phyloP scores from a whole-genome alignment of 2,113 vertebrate genomes.

The Crocuta crocuta region DNA sequence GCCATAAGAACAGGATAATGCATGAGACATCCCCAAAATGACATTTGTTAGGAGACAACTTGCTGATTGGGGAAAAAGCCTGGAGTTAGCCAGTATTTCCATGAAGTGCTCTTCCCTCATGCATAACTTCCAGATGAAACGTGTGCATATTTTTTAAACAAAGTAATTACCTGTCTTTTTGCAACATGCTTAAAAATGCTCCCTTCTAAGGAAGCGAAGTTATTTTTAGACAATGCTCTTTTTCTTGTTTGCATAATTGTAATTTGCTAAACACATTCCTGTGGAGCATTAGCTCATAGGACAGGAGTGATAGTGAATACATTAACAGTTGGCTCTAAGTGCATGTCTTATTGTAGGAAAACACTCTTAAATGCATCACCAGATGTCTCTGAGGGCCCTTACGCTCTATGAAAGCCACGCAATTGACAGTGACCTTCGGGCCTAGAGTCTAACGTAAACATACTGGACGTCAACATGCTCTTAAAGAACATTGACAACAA shows the following conservation, averaged over 20 bases:
- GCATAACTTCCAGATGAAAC: background rate
- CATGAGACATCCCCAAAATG: background rate
- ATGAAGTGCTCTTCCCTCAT: background rate
- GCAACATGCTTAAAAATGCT: background rate
- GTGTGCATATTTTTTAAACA: background rate
- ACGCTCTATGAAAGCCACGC: background rate
- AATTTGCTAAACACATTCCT: conserved; percentile 27
- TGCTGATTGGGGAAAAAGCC: background rate
- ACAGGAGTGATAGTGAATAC: background rate
- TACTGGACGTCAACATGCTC: background rate
- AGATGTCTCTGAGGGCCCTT: background rate
- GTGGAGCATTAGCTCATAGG: background rate
- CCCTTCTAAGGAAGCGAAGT: conserved; percentile 43
- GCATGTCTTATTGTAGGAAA: background rate
- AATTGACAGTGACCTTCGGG: background rate
- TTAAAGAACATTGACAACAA: background rate
- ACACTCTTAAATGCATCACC: background rate
- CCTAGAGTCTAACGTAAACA: background rate
- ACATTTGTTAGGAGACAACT: background rate
- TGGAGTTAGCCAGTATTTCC: background rate
- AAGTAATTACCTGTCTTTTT: conserved; percentile 48
- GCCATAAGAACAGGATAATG: background rate
- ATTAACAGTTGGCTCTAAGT: background rate
- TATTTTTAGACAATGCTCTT: background rate
- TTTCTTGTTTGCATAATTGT: background rate